Conservation (phyloP, 2,888 invertebrate genomes). For the Adelognathus sp. region DNA sequence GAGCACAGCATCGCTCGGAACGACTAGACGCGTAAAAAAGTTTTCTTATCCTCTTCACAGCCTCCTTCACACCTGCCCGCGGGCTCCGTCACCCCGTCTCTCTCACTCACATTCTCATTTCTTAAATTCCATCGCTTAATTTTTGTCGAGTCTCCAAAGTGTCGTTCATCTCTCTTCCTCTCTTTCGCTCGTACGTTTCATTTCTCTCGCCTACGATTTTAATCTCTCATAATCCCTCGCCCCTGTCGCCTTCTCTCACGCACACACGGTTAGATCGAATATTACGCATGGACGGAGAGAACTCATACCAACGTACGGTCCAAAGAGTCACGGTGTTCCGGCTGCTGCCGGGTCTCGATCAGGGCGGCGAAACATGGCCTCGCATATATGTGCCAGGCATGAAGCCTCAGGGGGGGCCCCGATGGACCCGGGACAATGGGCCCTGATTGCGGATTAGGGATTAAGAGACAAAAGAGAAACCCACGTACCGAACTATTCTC, state of each 20-base stretch:
- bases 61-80: slow-evolving; percentile 16
- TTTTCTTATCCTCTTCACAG: slow-evolving; percentile 7
- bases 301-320: slow-evolving; percentile 5
- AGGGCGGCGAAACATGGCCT: slow-evolving; percentile 60
- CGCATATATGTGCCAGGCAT: slow-evolving; percentile 66
- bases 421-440: slow-evolving; percentile 73
- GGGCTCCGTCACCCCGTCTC: slow-evolving; percentile 9
- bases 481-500: slow-evolving; percentile 57
- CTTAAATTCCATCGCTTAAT: neutral
- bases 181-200: slow-evolving; percentile 11
- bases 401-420: slow-evolving; percentile 60
- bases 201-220: slow-evolving; percentile 60
- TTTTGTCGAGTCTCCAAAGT: slow-evolving; percentile 1
- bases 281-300: neutral
- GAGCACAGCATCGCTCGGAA: neutral
- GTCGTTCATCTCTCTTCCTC: slow-evolving; percentile 23
- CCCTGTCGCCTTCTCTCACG: slow-evolving; percentile 36
- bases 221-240: slow-evolving; percentile 61
- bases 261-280: too few relatives aligned
- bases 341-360: slow-evolving; percentile 36
- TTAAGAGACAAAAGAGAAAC: slow-evolving; percentile 75
- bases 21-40: slow-evolving; percentile 11
- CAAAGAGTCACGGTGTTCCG: slow-evolving; percentile 60
- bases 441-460: slow-evolving; percentile 79
- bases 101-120: slow-evolving; percentile 1